Percentiles rank a stretch among this genome's conserved stretches.
These are phyloP conservation scores for Agrotis clavis DNA, from an alignment of 2,888 invertebrate species.

Conservation along the genomic window DNA sequence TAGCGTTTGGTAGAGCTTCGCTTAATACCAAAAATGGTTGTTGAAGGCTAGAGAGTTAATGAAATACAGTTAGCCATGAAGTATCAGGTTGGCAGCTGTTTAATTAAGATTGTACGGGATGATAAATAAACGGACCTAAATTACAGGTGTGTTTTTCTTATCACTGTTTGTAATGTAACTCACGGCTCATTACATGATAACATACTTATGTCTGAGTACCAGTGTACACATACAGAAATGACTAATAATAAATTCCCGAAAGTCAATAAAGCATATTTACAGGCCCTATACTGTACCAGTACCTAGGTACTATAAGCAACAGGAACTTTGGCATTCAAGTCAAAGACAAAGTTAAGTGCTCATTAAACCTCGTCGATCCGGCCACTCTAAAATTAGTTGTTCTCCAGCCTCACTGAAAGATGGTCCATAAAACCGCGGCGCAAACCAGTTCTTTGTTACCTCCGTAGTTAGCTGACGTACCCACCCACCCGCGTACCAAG, in stretches of 20 bases:
- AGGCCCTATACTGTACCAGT: not conserved
- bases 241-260: not conserved
- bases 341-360: slow-evolving; percentile 64
- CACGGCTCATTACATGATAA: slow-evolving; percentile 31
- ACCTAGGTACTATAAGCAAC: slow-evolving; percentile 18
- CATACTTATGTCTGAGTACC: not conserved
- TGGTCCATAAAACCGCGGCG: slow-evolving; percentile 74
- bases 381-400: slow-evolving; percentile 71
- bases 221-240: slow-evolving; percentile 8
- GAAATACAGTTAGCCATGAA: slow-evolving; percentile 22
- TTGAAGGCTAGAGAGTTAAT: slow-evolving; percentile 13
- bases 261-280: not conserved
- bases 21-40: not conserved
- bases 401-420: slow-evolving; percentile 67
- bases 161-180: slow-evolving; percentile 25
- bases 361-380: slow-evolving; percentile 64
- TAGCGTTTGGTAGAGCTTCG: not conserved
- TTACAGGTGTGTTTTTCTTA: slow-evolving; percentile 43
- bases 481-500: slow-evolving; percentile 69
- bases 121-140: slow-evolving; percentile 42
- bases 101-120: slow-evolving; percentile 47
- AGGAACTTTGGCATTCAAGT: slow-evolving; percentile 60
- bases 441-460: slow-evolving; percentile 83
- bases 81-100: slow-evolving; percentile 14
- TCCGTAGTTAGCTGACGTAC: slow-evolving; percentile 62